Evolutionary conservation across 2,113 vertebrate species (phyloP).

Genomic region (Galbula dea): DNA sequence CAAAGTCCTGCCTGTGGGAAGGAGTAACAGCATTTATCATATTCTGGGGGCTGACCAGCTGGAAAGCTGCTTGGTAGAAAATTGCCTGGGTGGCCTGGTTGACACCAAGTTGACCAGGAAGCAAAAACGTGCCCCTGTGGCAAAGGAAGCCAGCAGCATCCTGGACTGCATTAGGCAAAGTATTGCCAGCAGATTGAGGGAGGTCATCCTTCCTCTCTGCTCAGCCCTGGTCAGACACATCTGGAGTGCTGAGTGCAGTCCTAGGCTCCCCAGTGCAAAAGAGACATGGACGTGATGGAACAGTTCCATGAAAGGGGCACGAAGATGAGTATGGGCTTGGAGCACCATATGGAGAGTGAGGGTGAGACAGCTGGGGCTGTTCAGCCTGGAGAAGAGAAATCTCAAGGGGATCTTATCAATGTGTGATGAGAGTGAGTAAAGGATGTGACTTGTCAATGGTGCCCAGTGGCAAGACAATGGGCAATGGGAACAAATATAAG

Average conservation of each 20-base stretch:
- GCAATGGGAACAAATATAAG: background rate
- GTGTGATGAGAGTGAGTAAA: background rate
- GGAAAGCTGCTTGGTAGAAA: background rate
- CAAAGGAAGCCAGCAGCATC: background rate
- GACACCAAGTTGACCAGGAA: background rate
- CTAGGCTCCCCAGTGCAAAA: background rate
- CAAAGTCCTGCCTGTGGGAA: background rate
- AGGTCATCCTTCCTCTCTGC: background rate
- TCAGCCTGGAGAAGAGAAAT: background rate
- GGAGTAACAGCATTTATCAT: background rate
- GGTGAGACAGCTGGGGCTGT: background rate
- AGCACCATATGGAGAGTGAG: background rate
- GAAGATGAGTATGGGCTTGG: background rate
- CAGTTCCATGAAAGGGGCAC: background rate
- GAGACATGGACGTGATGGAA: background rate
- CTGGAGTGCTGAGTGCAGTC: background rate
- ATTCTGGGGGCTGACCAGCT: background rate
- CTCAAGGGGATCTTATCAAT: rapidly evolving
- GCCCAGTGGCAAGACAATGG: background rate
- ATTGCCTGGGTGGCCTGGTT: background rate
- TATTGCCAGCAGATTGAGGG: rapidly evolving
- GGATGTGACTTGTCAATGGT: background rate
- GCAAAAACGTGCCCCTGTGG: too few species aligned
- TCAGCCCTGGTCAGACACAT: background rate
- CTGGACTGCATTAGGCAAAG: background rate